These are phyloP conservation scores for Cnemophilus loriae DNA, from an alignment of 2,113 vertebrate genomes.

Conservation along the genomic window DNA sequence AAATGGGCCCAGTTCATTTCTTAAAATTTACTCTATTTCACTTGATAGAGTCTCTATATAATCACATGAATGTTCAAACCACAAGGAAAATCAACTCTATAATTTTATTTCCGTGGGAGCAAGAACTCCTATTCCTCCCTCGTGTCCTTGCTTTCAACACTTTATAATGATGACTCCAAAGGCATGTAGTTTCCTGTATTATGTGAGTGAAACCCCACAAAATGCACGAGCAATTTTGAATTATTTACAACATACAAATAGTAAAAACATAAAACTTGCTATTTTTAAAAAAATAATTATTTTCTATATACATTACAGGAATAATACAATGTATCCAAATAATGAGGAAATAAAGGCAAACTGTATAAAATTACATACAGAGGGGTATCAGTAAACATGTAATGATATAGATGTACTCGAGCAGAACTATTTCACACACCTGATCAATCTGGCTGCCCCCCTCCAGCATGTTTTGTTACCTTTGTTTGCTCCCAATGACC, in stretches of 20 bases:
- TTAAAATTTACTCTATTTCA: neutral
- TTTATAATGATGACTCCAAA: neutral
- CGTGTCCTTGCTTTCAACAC: neutral
- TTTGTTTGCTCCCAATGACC: constrained; percentile 46
- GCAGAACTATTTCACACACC: neutral
- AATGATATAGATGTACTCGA: neutral
- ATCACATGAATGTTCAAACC: neutral
- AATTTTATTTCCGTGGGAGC: neutral
- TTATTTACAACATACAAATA: neutral
- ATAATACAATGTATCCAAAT: neutral
- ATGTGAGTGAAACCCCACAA: neutral
- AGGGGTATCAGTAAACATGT: neutral
- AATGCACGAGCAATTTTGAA: neutral
- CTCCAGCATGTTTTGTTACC: neutral
- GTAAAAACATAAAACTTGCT: neutral
- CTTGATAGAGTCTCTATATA: neutral
- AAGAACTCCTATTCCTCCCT: neutral
- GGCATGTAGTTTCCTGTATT: neutral
- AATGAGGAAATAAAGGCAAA: neutral
- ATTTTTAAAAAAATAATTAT: neutral
- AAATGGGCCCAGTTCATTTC: neutral
- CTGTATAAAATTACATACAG: neutral
- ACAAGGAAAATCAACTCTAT: neutral
- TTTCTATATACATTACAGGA: neutral
- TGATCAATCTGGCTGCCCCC: neutral